A percentile compares a stretch with the other conserved stretches of the same genome.
phyloP scores from a whole-genome alignment of 2,797 vertebrate species.

The Poecilia gillii region DNA sequence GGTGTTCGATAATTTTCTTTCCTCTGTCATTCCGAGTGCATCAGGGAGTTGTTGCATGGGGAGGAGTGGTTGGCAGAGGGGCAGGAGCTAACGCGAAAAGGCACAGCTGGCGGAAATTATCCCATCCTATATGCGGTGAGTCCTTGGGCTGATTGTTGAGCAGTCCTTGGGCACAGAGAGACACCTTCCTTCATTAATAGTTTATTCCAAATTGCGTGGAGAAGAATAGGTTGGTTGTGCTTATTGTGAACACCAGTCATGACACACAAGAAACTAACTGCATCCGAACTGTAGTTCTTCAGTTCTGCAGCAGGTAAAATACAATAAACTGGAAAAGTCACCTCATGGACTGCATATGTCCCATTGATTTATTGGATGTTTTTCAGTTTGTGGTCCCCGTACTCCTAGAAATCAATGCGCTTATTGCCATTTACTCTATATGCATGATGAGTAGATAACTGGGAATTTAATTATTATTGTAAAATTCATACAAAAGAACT shows the following conservation, averaged over 20 bases:
- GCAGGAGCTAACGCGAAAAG: conserved; percentile 58
- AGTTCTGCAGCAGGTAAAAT: conserved; percentile 22
- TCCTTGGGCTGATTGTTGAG: conserved; percentile 35
- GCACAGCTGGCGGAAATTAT: conserved; percentile 61
- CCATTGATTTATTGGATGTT: conserved; percentile 55
- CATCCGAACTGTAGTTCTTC: conserved; percentile 10
- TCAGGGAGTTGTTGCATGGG: conserved; percentile 64
- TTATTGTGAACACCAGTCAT: conserved; percentile 24
- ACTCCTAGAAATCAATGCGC: conserved; percentile 52
- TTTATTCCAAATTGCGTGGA: conserved; percentile 13
- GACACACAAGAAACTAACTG: conserved; percentile 21
- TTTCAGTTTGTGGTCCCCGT: conserved; percentile 32
- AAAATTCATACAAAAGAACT: conserved; percentile 24
- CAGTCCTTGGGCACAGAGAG: conserved; percentile 5
- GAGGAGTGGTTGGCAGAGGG: conserved; percentile 29
- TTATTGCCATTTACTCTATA: conserved; percentile 23
- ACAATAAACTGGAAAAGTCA: conserved; percentile 40
- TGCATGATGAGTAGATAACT: conserved; percentile 33
- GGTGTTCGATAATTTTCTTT: conserved; percentile 77
- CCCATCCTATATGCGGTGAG: conserved; percentile 22
- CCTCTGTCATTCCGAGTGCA: conserved; percentile 69
- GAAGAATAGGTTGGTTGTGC: conserved; percentile 8
- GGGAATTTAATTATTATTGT: not conserved
- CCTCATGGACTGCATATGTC: conserved; percentile 15
- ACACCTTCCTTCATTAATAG: conserved; percentile 26